Percentiles rank a stretch among this genome's conserved stretches.
These are phyloP conservation scores for Papilio dardanus DNA, from an alignment of 1,140 invertebrate genomes.

Conservation along the genomic window DNA sequence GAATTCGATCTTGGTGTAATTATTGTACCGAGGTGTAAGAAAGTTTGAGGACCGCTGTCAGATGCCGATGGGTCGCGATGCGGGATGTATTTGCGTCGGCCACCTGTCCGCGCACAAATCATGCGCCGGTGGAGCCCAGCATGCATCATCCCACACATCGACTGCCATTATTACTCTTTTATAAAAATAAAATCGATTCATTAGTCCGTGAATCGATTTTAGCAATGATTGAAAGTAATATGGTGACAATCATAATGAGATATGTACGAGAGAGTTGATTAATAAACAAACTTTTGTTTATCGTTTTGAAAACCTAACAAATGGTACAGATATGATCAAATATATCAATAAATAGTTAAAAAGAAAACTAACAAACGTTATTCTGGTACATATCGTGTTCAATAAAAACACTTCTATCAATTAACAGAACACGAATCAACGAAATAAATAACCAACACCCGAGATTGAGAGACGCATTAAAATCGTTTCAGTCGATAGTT, in stretches of 20 bases:
- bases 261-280: too few species aligned
- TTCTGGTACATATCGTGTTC: too few species aligned
- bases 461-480: not conserved
- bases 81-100: conserved; percentile 63
- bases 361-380: too few species aligned
- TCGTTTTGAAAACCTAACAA: too few species aligned
- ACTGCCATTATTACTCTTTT: not conserved
- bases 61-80: conserved; percentile 73
- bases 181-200: conserved; percentile 20
- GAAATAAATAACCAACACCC: not conserved
- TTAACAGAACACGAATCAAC: not conserved
- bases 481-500: conserved; percentile 1
- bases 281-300: too few species aligned
- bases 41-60: conserved; percentile 64
- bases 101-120: conserved; percentile 72
- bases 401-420: too few species aligned
- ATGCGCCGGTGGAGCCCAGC: conserved; percentile 43
- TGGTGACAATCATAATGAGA: too few species aligned
- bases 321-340: too few species aligned
- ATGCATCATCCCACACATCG: conserved; percentile 56
- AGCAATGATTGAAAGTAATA: too few species aligned
- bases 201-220: not conserved
- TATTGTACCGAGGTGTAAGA: conserved; percentile 18
- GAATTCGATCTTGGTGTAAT: too few species aligned
- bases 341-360: too few species aligned